A percentile compares a stretch with the other conserved stretches of the same genome.
These are phyloP conservation scores for Campoletis sonorensis DNA, from an alignment of 1,140 invertebrate species.

Conservation along the genomic window DNA sequence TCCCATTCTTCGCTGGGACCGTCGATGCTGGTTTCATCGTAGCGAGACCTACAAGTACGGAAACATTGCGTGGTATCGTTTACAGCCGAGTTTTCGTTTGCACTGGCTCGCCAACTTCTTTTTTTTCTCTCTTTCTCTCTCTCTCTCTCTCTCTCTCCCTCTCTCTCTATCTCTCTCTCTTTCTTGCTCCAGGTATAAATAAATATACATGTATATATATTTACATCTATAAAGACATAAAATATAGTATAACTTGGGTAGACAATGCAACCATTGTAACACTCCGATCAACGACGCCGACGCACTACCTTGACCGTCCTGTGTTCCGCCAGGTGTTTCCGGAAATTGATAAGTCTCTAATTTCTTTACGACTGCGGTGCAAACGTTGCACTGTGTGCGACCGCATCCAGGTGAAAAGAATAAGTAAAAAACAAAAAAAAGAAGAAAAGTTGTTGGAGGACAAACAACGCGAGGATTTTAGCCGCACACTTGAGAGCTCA, in stretches of 20 bases:
- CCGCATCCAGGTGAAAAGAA: conserved; percentile 53
- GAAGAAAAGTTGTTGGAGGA: conserved; percentile 8
- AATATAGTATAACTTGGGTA: conserved; percentile 26
- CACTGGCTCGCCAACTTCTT: conserved; percentile 31
- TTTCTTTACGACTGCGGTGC: conserved; percentile 64
- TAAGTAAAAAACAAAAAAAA: too few relatives aligned
- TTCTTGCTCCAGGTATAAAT: too few relatives aligned
- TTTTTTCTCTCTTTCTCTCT: neutral
- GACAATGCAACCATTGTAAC: conserved; percentile 57
- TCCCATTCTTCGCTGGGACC: neutral
- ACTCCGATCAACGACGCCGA: conserved; percentile 52
- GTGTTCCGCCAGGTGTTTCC: conserved; percentile 65
- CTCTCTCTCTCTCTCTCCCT: too few relatives aligned
- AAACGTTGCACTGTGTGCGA: conserved; percentile 46
- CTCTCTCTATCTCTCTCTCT: too few relatives aligned
- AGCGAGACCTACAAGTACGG: conserved; percentile 13
- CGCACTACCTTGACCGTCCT: conserved; percentile 48
- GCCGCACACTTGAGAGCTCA: conserved; percentile 34
- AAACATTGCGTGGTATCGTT: conserved; percentile 51
- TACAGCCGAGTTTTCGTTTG: conserved; percentile 64
- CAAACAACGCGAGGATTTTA: conserved; percentile 38
- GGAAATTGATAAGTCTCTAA: conserved; percentile 70
- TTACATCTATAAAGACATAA: neutral
- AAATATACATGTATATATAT: neutral
- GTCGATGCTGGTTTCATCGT: conserved; percentile 7